phyloP scores from a whole-genome alignment of 2,797 vertebrate species.

The Limnodromus scolopaceus region DNA sequence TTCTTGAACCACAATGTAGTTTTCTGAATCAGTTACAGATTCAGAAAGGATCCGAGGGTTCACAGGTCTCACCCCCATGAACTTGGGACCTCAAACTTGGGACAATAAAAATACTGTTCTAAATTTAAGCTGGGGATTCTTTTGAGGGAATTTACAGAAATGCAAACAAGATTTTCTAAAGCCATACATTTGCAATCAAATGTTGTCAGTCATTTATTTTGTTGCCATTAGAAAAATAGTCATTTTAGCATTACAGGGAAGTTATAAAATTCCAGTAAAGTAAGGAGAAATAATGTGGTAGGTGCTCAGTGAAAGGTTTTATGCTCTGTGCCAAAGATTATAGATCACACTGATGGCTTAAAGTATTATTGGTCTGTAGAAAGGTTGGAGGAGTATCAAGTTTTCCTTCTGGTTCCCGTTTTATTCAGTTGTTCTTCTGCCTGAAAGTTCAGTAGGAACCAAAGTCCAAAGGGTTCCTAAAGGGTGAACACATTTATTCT shows the following conservation, averaged over 20 bases:
- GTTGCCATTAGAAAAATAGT: not conserved
- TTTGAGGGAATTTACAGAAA: not conserved
- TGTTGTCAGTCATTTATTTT: not conserved
- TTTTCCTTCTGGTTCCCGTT: slow-evolving; percentile 63
- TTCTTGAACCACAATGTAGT: not conserved
- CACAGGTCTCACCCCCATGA: not conserved
- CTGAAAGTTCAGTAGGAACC: not conserved
- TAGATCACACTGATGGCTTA: not conserved
- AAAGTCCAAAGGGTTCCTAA: not conserved
- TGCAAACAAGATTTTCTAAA: not conserved
- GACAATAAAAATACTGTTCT: not conserved
- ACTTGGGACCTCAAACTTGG: not conserved
- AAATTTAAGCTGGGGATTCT: not conserved
- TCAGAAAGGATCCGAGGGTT: not conserved
- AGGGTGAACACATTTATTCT: not conserved
- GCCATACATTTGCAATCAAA: not conserved
- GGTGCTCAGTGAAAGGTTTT: not conserved
- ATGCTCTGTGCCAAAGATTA: not conserved
- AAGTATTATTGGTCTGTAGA: slow-evolving; percentile 49
- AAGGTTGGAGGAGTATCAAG: slow-evolving; percentile 34
- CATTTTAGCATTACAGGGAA: not conserved
- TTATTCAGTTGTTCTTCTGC: not conserved
- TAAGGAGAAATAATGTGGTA: not conserved
- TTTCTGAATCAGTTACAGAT: not conserved
- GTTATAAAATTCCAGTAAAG: not conserved